Evolutionary conservation across 2,113 vertebrate genomes (phyloP).

Genomic region (Riparia riparia): DNA sequence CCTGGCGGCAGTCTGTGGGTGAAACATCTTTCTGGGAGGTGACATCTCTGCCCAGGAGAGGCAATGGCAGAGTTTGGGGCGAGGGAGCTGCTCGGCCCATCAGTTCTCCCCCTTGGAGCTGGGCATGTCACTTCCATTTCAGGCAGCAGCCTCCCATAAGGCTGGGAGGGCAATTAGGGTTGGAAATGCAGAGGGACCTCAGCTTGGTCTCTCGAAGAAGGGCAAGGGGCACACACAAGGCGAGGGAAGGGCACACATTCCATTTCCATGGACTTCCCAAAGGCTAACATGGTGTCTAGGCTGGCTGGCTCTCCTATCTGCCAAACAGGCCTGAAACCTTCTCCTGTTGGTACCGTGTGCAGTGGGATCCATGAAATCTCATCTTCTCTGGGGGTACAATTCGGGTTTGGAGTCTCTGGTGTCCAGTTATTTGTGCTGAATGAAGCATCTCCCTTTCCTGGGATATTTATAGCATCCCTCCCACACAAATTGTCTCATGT

Average conservation of each 20-base stretch:
- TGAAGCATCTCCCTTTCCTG: neutral
- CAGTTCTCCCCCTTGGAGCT: neutral
- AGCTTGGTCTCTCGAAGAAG: neutral
- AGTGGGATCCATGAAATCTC: neutral
- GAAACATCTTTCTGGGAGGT: neutral
- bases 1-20: neutral
- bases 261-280: neutral
- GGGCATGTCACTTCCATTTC: neutral
- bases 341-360: neutral
- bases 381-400: neutral
- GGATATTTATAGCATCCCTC: slow-evolving; percentile 25
- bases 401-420: neutral
- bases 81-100: neutral
- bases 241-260: neutral
- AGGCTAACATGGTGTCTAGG: neutral
- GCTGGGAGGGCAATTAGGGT: neutral
- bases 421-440: neutral
- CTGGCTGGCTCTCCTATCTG: neutral
- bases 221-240: no score
- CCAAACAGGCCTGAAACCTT: neutral
- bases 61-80: rapidly evolving
- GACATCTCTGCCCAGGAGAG: neutral
- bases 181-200: neutral
- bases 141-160: neutral
- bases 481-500: slow-evolving; percentile 26